These are phyloP conservation scores for Drosophila buzzatii DNA, from an alignment of 2,888 invertebrate species.

Conservation along the genomic window DNA sequence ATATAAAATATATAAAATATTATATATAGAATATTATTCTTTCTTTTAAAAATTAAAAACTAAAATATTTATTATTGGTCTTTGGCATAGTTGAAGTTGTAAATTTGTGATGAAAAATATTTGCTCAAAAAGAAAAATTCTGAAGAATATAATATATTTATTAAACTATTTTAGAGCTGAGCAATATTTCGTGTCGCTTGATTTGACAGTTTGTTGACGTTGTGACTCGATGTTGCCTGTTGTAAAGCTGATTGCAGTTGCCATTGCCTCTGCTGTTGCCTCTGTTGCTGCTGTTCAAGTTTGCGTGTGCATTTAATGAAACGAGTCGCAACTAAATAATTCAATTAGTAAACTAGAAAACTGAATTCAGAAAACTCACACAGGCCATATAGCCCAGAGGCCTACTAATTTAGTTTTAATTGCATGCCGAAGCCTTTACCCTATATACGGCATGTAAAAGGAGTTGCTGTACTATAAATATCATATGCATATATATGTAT, in stretches of 20 bases:
- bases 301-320: constrained; percentile 60
- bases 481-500: neutral
- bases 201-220: constrained; percentile 25
- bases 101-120: too few relatives aligned
- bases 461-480: constrained; percentile 4
- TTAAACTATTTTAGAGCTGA: neutral
- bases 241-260: constrained; percentile 5
- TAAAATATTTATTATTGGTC: too few relatives aligned
- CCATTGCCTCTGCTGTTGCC: neutral
- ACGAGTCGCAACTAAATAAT: constrained; percentile 72
- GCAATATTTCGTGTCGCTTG: constrained; percentile 33
- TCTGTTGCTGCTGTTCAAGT: constrained; percentile 16
- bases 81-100: too few relatives aligned
- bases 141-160: neutral
- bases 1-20: too few relatives aligned
- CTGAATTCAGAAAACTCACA: constrained; percentile 38
- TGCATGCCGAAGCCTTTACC: constrained; percentile 66
- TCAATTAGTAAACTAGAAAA: constrained; percentile 68
- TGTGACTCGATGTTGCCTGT: constrained; percentile 6
- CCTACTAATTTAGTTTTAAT: constrained; percentile 81
- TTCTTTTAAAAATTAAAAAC: too few relatives aligned
- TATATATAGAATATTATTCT: too few relatives aligned
- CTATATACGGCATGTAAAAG: constrained; percentile 10
- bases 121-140: too few relatives aligned
- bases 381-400: constrained; percentile 60